A percentile compares a stretch with the other conserved stretches of the same genome.
Evolutionary conservation across 2,797 vertebrate genomes (phyloP).

Genomic region (Lemur catta): DNA sequence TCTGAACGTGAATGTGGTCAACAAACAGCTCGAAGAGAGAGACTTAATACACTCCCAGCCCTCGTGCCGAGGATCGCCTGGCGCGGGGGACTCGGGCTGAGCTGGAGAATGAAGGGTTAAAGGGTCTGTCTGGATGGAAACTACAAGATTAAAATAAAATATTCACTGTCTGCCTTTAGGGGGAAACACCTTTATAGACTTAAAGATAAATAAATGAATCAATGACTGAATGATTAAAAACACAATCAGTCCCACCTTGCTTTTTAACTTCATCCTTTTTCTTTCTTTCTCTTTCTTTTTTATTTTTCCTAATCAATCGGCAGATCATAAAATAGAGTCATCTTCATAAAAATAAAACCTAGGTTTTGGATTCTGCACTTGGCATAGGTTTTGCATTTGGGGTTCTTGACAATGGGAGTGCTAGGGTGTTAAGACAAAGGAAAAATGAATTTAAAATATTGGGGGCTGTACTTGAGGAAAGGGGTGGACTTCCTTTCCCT

Average conservation of each 20-base stretch:
- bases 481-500: neutral
- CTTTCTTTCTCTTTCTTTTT: neutral
- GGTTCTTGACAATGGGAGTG: neutral
- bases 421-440: constrained; percentile 19
- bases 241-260: constrained; percentile 33
- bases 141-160: constrained; percentile 77
- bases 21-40: constrained; percentile 85
- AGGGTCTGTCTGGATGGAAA: constrained; percentile 70
- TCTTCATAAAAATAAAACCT: constrained; percentile 52
- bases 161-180: constrained; percentile 71
- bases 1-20: constrained; percentile 88
- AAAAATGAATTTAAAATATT: neutral
- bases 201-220: constrained; percentile 65
- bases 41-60: constrained; percentile 72
- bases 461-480: neutral
- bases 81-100: neutral
- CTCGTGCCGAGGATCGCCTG: constrained; percentile 44
- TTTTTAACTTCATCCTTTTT: neutral
- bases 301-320: neutral
- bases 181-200: constrained; percentile 63
- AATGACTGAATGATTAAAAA: constrained; percentile 58
- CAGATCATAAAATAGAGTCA: constrained; percentile 54
- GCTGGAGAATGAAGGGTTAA: constrained; percentile 72
- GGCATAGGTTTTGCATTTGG: neutral
- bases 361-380: neutral